Base-by-base conservation (phyloP, 1,140 invertebrate species). In the Reticulitermes speratus region DNA sequence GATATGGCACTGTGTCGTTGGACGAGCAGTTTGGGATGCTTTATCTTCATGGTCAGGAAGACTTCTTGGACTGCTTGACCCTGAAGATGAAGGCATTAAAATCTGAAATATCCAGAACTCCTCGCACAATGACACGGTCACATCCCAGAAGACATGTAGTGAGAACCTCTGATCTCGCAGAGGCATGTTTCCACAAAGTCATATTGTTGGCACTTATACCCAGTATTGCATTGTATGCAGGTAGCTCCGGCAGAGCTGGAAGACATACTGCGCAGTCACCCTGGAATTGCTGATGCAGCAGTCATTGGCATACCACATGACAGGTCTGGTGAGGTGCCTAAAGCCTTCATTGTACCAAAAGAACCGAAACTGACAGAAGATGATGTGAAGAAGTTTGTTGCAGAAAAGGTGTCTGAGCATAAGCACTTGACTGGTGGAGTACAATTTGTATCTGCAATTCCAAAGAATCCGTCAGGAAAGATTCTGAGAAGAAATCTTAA, bases 391-490 rank as follows among this genome's bases (percentile, higher is more conserved):
- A 55, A 82, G 14, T 82, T 86, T 81, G 30, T 82, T 44, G 44
- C n/a, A 75, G 65, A 30, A 30, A 85, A 85, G 44, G 88, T 84
- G 52, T 91, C 91, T 25, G 89, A 90, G 7, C 90, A 90, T n/a
- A 94, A 94, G 89, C 90, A 90, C 84, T 89, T 94, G 69, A 91
- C 92, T 86, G 95, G 94, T 12, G 95, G 94, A 7, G 92, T 95
- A 16, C 91, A 92, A 87, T 95, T 96, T 88, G 87, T 95, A 0
- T 89, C 93, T 6, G 91, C 92, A 89, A 94, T 96, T 90, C 95
- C 95, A 69, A 95, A 94, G 89, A 94, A 94, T 87, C 89, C 92
- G 5, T 92, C 93, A 8, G 95, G 95, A 9, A 95, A 95, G 91
- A 95, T 95, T 87, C 88, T 95, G n/a, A 90, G 94, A 86, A 90